phyloP scores from a whole-genome alignment of 92 coral and sea anemone genomes.

The Phenganax marumi region DNA sequence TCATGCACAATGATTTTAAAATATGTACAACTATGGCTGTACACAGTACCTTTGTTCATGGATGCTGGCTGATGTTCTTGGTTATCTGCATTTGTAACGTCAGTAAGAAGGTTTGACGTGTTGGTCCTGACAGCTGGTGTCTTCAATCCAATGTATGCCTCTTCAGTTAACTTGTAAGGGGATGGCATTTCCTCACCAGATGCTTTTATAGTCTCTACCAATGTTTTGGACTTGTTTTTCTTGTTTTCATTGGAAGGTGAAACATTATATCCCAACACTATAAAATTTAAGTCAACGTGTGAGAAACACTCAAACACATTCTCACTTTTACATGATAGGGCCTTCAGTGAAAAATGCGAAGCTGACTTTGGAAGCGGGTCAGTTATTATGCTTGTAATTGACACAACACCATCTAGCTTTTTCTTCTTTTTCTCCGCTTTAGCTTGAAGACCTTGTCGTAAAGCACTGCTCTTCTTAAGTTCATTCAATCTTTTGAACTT shows the following conservation, averaged over 20 bases:
- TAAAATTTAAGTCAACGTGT: slow-evolving; percentile 31
- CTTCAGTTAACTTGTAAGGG: slow-evolving; percentile 38
- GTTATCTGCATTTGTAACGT: neutral
- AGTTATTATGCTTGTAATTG: slow-evolving; percentile 18
- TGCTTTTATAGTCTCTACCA: slow-evolving; percentile 15
- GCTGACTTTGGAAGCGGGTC: slow-evolving; percentile 42
- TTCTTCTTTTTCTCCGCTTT: slow-evolving; percentile 22
- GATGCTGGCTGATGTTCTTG: slow-evolving; percentile 7
- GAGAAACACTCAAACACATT: slow-evolving; percentile 31
- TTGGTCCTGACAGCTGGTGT: neutral
- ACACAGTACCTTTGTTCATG: slow-evolving; percentile 1
- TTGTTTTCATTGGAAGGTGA: slow-evolving; percentile 29
- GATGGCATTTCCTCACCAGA: slow-evolving; percentile 37
- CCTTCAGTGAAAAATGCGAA: slow-evolving; percentile 34
- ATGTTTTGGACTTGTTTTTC: slow-evolving; percentile 11
- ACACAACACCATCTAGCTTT: neutral
- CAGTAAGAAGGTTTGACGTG: neutral
- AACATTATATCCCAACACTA: slow-evolving; percentile 27
- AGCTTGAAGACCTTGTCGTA: slow-evolving; percentile 31
- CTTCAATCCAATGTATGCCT: slow-evolving; percentile 3
- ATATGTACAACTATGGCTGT: neutral
- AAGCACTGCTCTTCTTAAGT: slow-evolving; percentile 33
- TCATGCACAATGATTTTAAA: neutral
- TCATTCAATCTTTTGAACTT: slow-evolving; percentile 25
- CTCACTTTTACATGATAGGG: slow-evolving; percentile 28